Evolutionary conservation across 1,140 invertebrate genomes (phyloP).

Genomic region (Drosophila arizonae): DNA sequence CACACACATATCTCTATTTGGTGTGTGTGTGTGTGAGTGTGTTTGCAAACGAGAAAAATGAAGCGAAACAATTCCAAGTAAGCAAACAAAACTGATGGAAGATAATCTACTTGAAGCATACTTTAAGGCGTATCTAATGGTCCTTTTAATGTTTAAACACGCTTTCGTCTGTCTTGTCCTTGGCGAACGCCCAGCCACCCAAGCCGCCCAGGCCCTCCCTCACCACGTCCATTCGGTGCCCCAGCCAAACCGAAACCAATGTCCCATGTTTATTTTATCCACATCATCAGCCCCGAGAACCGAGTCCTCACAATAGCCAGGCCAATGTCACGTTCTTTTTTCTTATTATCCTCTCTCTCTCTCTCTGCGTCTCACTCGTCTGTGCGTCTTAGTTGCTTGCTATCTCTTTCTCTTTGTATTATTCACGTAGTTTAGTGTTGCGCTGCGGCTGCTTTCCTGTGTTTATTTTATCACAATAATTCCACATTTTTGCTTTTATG

Average conservation of each 20-base stretch:
- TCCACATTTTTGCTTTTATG: conserved; percentile 80
- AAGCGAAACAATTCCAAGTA: conserved; percentile 81
- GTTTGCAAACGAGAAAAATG: conserved; percentile 77
- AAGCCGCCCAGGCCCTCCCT: not conserved
- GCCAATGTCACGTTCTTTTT: conserved; percentile 53
- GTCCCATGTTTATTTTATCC: conserved; percentile 80
- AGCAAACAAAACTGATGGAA: conserved; percentile 82
- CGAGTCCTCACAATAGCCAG: conserved; percentile 12
- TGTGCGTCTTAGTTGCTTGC: not conserved
- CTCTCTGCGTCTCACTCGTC: not conserved
- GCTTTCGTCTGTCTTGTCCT: conserved; percentile 62
- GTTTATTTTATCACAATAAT: conserved; percentile 82
- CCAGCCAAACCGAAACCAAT: conserved; percentile 55
- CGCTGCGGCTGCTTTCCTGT: conserved; percentile 59
- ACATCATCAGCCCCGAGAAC: conserved; percentile 73
- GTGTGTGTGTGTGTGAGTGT: conserved; percentile 50
- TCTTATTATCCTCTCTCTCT: conserved; percentile 12
- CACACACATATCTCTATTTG: conserved; percentile 4
- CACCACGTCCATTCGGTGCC: not conserved
- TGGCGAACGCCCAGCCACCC: conserved; percentile 12
- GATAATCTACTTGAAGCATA: conserved; percentile 82
- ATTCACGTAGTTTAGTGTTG: conserved; percentile 37
- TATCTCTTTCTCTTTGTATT: conserved; percentile 23
- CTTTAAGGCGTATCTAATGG: conserved; percentile 83
- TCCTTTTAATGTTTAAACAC: conserved; percentile 82